Percentiles rank a stretch among this genome's conserved stretches.
Conservation (phyloP, 1,140 invertebrate species). For the Drosophila orena region DNA sequence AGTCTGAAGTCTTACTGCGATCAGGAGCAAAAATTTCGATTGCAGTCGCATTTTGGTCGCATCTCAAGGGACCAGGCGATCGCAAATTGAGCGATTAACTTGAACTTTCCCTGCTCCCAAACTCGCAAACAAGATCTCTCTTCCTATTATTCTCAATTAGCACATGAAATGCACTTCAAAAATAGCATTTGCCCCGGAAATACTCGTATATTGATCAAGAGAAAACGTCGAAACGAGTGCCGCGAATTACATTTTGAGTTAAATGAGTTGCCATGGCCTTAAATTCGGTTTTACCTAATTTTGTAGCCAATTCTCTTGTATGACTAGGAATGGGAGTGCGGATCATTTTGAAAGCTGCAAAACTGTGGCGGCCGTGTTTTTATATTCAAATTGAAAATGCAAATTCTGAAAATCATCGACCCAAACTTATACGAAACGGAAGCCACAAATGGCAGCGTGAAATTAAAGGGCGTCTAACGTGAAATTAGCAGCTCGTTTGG, state of each 20-base stretch:
- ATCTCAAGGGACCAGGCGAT: slow-evolving; percentile 16
- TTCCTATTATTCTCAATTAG: slow-evolving; percentile 6
- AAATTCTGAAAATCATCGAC: slow-evolving; percentile 9
- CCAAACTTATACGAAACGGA: slow-evolving; percentile 63
- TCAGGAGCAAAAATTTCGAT: slow-evolving; percentile 32
- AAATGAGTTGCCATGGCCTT: too few species aligned
- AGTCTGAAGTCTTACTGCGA: slow-evolving; percentile 36
- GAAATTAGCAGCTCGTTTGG: slow-evolving; percentile 54
- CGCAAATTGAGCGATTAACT: slow-evolving; percentile 64
- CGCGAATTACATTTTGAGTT: too few species aligned
- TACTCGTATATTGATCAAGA: too few species aligned
- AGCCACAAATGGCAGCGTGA: slow-evolving; percentile 78
- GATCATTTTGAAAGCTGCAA: slow-evolving; percentile 11
- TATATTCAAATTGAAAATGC: slow-evolving; percentile 29
- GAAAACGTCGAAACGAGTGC: too few species aligned
- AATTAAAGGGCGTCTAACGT: slow-evolving; percentile 73
- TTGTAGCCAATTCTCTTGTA: too few species aligned
- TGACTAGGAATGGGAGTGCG: slow-evolving; percentile 34
- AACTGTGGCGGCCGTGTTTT: background rate
- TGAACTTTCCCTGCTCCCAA: slow-evolving; percentile 57
- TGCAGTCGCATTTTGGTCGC: slow-evolving; percentile 6
- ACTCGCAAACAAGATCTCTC: slow-evolving; percentile 17
- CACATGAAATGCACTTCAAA: background rate
- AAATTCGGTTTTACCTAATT: too few species aligned
- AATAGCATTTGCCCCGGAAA: background rate